A percentile compares a stretch with the other conserved stretches of the same genome.
Conservation (phyloP, 2,113 vertebrate species). For the Bos taurus region ARS-UCD2.0 NC_037352.1:35681501-35682000, state of each 20-base stretch:
- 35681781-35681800: background rate
- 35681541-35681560: background rate
- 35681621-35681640: background rate
- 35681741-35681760: background rate
- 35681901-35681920: background rate
- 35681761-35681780: background rate
- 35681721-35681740: background rate
- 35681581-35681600: background rate
- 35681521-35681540: background rate
- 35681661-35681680: background rate
- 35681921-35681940: background rate
- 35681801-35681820: background rate
- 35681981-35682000: background rate
- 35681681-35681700: background rate
- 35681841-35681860: background rate
- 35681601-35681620: background rate
- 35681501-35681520: background rate
- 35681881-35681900: background rate
- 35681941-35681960: background rate
- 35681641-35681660: background rate
- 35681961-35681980: background rate
- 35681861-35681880: background rate
- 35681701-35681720: rapidly evolving
- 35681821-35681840: background rate
- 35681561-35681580: background rate